Evolutionary conservation across 1,140 invertebrate species (phyloP), one percentile per base, ranked within the genome.

Genomic region (Cardiocondyla obscurior): DNA sequence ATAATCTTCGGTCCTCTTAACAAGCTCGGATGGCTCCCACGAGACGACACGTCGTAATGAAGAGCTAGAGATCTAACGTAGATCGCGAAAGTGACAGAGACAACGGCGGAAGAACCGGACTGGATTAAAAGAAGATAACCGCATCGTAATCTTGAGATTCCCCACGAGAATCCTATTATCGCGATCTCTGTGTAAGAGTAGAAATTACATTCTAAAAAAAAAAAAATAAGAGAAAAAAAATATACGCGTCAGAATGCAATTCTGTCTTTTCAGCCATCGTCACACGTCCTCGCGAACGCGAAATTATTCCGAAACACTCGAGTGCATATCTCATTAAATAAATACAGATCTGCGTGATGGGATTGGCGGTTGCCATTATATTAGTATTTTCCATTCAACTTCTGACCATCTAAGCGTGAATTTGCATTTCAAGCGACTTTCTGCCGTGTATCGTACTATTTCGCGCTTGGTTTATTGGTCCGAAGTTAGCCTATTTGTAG

Each of bases 91-190:
- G 10, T 16, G 7, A 25, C 39, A 25, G 19, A 16, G 46, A 67
- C 57, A 64, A 60, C 12, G 14, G 8, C 16, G 12, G 6, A 30
- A 55, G 14, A 42, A 60, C 51, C 16, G 39, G n/a, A 55, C n/a
- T 49, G 74, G 72, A 85, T 85, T 88, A 87, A 87, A 88, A 55
- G 30, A 69, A 83, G 86, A 88, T 88, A 88, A 88, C 85, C 70
- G 60, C 67, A 76, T 85, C 79, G 60, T 88, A 88, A 88, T 88
- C 79, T 85, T 62, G 55, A 85, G 39, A 64, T 60, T 72, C 22
- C 72, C 79, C 72, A 36, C 22, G 67, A 81, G 81, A 85, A 83
- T 83, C 77, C 57, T 62, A 19, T 19, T 39, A 46, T 55, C 70
- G 25, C 39, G 33, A 51, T 62, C 14, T 76, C 14, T 49, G 14